Conservation (phyloP, 2,113 vertebrate genomes). For the Balaeniceps rex region DNA sequence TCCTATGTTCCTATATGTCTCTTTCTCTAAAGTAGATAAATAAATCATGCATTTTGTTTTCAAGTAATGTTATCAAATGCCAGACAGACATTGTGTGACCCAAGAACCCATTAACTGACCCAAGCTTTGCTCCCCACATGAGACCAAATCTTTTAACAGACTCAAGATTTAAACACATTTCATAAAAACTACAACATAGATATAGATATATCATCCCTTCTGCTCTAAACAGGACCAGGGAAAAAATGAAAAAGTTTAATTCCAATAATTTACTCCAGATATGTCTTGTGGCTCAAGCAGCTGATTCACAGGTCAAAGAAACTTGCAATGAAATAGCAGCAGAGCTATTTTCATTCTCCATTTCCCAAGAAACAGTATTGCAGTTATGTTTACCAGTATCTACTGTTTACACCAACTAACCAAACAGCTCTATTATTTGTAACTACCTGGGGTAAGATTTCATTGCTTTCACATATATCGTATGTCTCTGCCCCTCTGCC, state of each 20-base stretch:
- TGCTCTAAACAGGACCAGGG: background rate
- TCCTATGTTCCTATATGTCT: background rate
- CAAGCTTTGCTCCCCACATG: background rate
- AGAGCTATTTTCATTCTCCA: background rate
- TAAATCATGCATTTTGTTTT: background rate
- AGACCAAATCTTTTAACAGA: background rate
- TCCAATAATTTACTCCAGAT: background rate
- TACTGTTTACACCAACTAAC: background rate
- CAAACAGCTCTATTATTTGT: background rate
- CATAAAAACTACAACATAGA: background rate
- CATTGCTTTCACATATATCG: background rate
- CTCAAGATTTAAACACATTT: background rate
- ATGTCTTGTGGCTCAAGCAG: background rate
- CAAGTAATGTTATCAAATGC: background rate
- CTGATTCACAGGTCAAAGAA: background rate
- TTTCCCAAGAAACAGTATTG: background rate
- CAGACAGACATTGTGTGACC: background rate
- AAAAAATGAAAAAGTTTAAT: background rate
- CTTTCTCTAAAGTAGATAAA: background rate
- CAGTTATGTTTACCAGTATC: background rate
- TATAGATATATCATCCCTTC: background rate
- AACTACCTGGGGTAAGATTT: background rate
- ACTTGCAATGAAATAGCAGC: background rate
- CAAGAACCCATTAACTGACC: background rate
- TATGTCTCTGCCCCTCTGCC: background rate